Percentiles rank a stretch among this genome's conserved stretches.
phyloP scores from a whole-genome alignment of 2,113 vertebrate genomes.

The Synodontis membranacea region DNA sequence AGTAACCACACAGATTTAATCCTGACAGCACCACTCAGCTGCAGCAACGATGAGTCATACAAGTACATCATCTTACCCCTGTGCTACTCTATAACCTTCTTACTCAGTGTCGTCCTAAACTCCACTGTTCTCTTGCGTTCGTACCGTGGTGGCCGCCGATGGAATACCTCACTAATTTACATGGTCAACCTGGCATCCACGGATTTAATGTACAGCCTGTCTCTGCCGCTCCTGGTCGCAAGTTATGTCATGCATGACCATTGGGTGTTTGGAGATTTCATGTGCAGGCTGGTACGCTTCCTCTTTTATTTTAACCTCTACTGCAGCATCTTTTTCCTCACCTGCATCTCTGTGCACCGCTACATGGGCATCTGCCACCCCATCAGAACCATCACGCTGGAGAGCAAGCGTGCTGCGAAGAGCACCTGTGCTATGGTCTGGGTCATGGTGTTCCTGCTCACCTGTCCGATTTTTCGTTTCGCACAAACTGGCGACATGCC shows the following conservation, averaged over 20 bases:
- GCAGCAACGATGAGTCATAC: slow-evolving; percentile 79
- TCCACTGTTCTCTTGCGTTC: slow-evolving; percentile 77
- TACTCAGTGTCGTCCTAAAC: slow-evolving; percentile 78
- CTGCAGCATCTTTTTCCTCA: slow-evolving; percentile 86
- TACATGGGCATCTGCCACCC: slow-evolving; percentile 80
- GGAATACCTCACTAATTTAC: slow-evolving; percentile 83
- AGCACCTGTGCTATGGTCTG: slow-evolving; percentile 74
- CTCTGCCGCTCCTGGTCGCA: slow-evolving; percentile 81
- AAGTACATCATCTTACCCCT: slow-evolving; percentile 79
- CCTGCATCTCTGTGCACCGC: slow-evolving; percentile 82
- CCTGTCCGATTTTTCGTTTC: slow-evolving; percentile 79
- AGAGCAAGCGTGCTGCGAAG: slow-evolving; percentile 75
- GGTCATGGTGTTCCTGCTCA: slow-evolving; percentile 76
- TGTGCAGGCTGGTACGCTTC: slow-evolving; percentile 82
- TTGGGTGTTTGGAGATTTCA: slow-evolving; percentile 82
- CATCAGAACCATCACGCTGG: slow-evolving; percentile 75
- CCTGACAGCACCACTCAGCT: slow-evolving; percentile 48
- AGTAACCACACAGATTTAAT: slow-evolving; percentile 28
- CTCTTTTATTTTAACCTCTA: slow-evolving; percentile 85
- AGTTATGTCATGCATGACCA: slow-evolving; percentile 75
- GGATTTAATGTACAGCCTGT: slow-evolving; percentile 79
- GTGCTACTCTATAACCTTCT: slow-evolving; percentile 79
- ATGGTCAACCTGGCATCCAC: slow-evolving; percentile 83
- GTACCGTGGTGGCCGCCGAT: slow-evolving; percentile 64
- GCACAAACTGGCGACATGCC: slow-evolving; percentile 70